Conservation (phyloP, 2,113 vertebrate genomes). For the Boulengeromyrus knoepffleri region DNA sequence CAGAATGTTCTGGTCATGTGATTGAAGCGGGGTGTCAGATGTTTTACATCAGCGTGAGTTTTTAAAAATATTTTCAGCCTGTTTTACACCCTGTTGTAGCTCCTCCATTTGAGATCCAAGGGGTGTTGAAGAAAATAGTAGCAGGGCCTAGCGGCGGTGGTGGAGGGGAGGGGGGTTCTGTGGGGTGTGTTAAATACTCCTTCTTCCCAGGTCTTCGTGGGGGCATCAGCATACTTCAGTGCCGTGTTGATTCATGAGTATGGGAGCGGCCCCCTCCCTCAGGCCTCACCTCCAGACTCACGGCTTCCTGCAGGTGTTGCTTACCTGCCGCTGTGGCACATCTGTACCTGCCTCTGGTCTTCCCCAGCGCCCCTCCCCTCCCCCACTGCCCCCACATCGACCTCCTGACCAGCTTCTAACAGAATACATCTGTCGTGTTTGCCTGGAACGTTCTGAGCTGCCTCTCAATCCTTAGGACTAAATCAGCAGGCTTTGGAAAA, state of each 20-base stretch:
- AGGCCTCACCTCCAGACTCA: not conserved
- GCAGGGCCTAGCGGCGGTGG: not conserved
- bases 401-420: not conserved
- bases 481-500: not conserved
- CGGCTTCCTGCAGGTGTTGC: not conserved
- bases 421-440: not conserved
- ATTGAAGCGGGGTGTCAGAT: not conserved
- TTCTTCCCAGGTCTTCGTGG: not conserved
- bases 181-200: not conserved
- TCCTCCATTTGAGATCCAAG: not conserved
- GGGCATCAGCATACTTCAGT: not conserved
- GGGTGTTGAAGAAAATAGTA: not conserved
- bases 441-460: not conserved
- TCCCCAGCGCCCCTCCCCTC: not conserved
- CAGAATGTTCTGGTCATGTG: not conserved
- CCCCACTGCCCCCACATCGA: not conserved
- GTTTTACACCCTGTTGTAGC: not conserved
- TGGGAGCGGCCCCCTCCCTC: not conserved
- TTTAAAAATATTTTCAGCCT: not conserved
- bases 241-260: not conserved
- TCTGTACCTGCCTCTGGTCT: not conserved
- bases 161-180: not conserved
- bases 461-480: not conserved
- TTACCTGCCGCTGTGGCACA: not conserved
- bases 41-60: not conserved